Evolutionary conservation across 2,888 invertebrate species (phyloP), one percentile per base, ranked within the genome.

Genomic region (Octodonta nipae): DNA sequence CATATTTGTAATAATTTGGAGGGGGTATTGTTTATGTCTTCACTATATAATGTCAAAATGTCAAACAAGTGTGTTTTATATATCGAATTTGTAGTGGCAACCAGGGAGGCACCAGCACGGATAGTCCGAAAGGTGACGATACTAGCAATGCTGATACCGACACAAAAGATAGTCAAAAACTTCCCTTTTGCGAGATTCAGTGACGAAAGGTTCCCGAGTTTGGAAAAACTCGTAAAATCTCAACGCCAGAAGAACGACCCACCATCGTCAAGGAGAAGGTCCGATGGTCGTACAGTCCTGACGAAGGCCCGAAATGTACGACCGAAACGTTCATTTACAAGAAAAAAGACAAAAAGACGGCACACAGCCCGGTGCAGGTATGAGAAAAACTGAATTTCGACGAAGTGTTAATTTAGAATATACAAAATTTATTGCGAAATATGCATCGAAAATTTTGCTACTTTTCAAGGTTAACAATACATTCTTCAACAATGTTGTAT

Each of bases 121-220:
- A 73, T 36, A 73, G 74, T 54, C 75, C 75, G 12, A 20, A 20
- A 4, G 22, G 22, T 12, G 30, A 30, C 20, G 30, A 15, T 3
- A 14, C 12, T 4, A 40, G 35, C 30, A 31, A 27, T 7, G 37
- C 37, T 10, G 16, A 67, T 46, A 61, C 64, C 35, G 71, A 71
- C 52, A 68, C 70, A 48, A 73, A 76, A 60, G 76, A 76, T 47
- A 68, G 66, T 54, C 73, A 73, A 55, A 77, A 76, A 63, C 63
- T 75, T 56, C 74, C 73, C 28, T 78, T 79, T 61, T 79, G 78
- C 63, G 73, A 74, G 64, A 75, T 78, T 64, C 78, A 78, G 75
- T 78, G 77, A 78, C 74, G 70, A 67, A 70, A 68, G 64, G 69
- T 67, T 62, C 66, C 66, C 67, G 62, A 62, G 63, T 62, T 62